Percentiles rank a stretch among this genome's conserved stretches.
phyloP scores from a whole-genome alignment of 1,140 invertebrate species.

The Heliconius hermathena region DNA sequence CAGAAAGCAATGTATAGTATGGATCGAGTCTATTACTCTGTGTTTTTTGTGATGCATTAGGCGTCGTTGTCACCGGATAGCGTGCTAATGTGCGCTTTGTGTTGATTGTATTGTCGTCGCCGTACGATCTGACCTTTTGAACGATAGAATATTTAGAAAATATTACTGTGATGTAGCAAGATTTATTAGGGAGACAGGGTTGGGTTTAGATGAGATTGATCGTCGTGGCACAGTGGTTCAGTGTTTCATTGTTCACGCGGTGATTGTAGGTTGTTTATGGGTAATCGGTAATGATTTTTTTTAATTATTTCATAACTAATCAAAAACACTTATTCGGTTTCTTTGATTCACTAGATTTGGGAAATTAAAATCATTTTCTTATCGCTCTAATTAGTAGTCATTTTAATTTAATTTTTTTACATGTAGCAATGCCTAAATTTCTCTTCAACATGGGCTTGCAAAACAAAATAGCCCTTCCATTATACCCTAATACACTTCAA shows the following conservation, averaged over 20 bases:
- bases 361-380: no score
- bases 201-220: background rate
- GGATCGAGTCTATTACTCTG: conserved; percentile 46
- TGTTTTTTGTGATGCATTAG: conserved; percentile 61
- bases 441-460: no score
- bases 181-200: background rate
- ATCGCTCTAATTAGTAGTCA: no score
- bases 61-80: conserved; percentile 59
- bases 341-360: no score
- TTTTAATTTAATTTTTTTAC: no score
- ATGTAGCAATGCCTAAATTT: no score
- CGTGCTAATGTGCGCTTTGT: conserved; percentile 54
- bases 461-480: background rate
- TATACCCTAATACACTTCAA: background rate
- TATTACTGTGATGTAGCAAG: background rate
- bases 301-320: no score
- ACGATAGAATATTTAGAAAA: conserved; percentile 6
- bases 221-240: no score
- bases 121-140: conserved; percentile 23
- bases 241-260: no score
- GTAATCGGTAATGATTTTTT: no score
- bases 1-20: conserved; percentile 63
- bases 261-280: no score
- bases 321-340: no score
- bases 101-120: conserved; percentile 52